These are phyloP conservation scores for Anarhynchus alexandrinus DNA, from an alignment of 2,113 vertebrate genomes.

Conservation along the genomic window DNA sequence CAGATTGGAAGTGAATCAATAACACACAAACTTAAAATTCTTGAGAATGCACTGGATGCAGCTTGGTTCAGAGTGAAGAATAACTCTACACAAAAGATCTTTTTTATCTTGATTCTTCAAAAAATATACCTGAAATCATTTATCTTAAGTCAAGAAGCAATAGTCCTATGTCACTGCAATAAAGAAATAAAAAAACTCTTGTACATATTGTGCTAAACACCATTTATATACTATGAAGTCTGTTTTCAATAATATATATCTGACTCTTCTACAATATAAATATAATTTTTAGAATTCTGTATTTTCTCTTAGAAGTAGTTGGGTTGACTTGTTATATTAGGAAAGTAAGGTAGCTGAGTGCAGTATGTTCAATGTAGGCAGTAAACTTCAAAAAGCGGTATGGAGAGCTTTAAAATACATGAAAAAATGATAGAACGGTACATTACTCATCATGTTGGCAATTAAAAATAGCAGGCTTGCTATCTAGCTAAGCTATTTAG, in stretches of 20 bases:
- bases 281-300: not conserved
- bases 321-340: not conserved
- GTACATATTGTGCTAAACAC: not conserved
- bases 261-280: not conserved
- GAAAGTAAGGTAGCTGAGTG: not conserved
- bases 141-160: not conserved
- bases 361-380: not conserved
- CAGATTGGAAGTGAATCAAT: not conserved
- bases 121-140: not conserved
- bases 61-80: not conserved
- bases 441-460: not conserved
- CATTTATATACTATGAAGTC: not conserved
- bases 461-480: not conserved
- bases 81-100: not conserved
- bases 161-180: not conserved
- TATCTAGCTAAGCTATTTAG: not conserved
- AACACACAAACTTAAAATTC: not conserved
- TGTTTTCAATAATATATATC: not conserved
- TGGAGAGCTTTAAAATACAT: not conserved
- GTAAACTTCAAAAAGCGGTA: not conserved
- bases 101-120: not conserved
- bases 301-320: not conserved
- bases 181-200: not conserved
- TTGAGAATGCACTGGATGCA: not conserved
- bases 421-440: not conserved